Base-by-base conservation (phyloP, 2,888 invertebrate species). In the Eupeodes luniger region DNA sequence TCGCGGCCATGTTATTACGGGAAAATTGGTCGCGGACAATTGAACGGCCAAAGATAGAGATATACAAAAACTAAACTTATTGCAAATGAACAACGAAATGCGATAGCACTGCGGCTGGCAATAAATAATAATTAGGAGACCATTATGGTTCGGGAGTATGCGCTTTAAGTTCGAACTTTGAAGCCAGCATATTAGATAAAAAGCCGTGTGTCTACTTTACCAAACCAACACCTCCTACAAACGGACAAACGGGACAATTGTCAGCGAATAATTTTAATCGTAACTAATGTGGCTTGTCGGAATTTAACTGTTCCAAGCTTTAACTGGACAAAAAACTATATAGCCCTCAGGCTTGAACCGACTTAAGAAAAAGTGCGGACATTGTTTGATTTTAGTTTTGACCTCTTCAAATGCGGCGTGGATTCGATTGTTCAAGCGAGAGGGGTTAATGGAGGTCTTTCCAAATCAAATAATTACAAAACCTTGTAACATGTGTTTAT, bases 101-200 rank as follows among this genome's bases (percentile, higher is more conserved):
- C 74, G 70, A 89, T 87, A 90, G 89, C 90, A 88, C 27, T 27
- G 27, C 78, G 83, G 83, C 88, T 59, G 90, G 90, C 90, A 89
- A 91, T 91, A 91, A 91, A 91, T 91, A 91, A 91, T 91, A 91
- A 91, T 91, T 91, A 91, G 91, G 91, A 89, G 90, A 84, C 90
- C 89, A 91, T 91, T 91, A 91, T 90, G 82, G 59, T 59, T 67
- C 44, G 70, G 69, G 81, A 81, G 81, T 84, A 40, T 40, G 81
- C 51, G 74, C 79, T 70, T 84, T 72, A 59, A 80, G 67, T 67
- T 36, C 36, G 44, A 79, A 72, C 40, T 64, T 75, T 9, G 34
- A 59, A 51, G 47, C 57, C 40, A 27, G 27, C 27, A 40, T 51
- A 16, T n/a, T 78, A 76, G 66, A 76, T 62, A 70, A 76, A 72